Evolutionary conservation across 2,888 invertebrate genomes (phyloP), one percentile per base, ranked within the genome.

Genomic region (Zeuzera pyrina): DNA sequence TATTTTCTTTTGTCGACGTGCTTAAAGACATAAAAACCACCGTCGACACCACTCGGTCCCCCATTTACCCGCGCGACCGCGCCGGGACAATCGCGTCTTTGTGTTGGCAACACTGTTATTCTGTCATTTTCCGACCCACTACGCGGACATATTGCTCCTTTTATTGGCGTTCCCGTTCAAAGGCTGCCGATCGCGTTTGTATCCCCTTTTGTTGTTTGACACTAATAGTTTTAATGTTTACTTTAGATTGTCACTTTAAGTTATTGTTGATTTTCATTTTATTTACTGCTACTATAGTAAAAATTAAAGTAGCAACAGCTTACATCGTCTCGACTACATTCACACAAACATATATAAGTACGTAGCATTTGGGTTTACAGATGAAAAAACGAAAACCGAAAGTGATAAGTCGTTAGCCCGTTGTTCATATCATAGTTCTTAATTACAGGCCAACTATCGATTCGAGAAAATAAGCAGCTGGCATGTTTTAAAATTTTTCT

Each of bases 61-160:
- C n/a, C 37, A 42, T 46, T 45, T 46, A 45, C 36, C 37, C 60
- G 57, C 53, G 41, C 45, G 52, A 52, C 41, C 52, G 61, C 59
- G 50, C 42, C 43, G 40, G 42, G 31, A 70, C 67, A 67, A 70
- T 62, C 49, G 46, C 41, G 38, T 37, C 52, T 52, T 61, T 66
- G 58, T 61, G 30, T 29, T 23, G 30, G 34, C 30, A 35, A 36
- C 32, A 37, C 26, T 41, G 64, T 67, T 67, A 69, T 72, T 68
- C 57, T 57, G 52, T 66, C 61, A 76, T 76, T 76, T 76, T 74
- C 70, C 72, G 49, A 66, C 33, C 63, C 72, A 72, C 66, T 69
- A 58, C 50, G n/a, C 36, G 45, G 47, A 50, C 55, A 61, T 58
- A 63, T 63, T 63, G 64, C 53, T 41, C 39, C 49, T 60, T 65